Percentiles rank a stretch among this genome's conserved stretches.
These are phyloP conservation scores for Drosophila acutilabella DNA, from an alignment of 2,888 invertebrate species.

Conservation along the genomic window DNA sequence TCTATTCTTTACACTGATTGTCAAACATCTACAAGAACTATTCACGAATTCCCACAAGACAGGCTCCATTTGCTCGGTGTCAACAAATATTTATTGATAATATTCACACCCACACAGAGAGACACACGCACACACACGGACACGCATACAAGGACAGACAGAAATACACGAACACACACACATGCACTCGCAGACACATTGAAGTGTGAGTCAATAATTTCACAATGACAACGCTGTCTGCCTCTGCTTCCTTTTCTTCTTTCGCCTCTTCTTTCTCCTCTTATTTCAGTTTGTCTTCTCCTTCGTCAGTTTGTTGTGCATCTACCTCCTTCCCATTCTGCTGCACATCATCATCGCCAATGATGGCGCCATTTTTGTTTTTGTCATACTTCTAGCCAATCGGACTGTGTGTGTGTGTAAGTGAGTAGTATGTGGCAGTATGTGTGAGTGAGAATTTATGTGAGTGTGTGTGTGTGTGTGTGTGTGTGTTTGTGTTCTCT, in stretches of 20 bases:
- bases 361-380: slow-evolving; percentile 79
- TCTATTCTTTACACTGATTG: neutral
- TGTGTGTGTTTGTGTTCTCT: slow-evolving; percentile 40
- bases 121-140: slow-evolving; percentile 31
- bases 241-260: slow-evolving; percentile 6
- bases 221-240: slow-evolving; percentile 24
- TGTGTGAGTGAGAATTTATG: slow-evolving; percentile 29
- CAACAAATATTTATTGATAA: slow-evolving; percentile 64
- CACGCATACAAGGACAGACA: slow-evolving; percentile 19
- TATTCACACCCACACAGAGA: neutral
- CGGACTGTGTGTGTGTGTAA: slow-evolving; percentile 27
- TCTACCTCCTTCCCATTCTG: slow-evolving; percentile 23
- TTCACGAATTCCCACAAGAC: slow-evolving; percentile 9
- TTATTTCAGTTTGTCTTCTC: neutral
- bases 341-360: slow-evolving; percentile 63
- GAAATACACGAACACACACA: neutral
- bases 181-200: slow-evolving; percentile 33
- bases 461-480: slow-evolving; percentile 22
- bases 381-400: slow-evolving; percentile 58
- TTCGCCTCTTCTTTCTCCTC: neutral
- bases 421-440: slow-evolving; percentile 27
- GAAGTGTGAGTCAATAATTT: slow-evolving; percentile 60
- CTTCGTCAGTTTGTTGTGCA: neutral
- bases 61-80: slow-evolving; percentile 4
- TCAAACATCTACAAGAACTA: slow-evolving; percentile 2